Percentiles rank a stretch among this genome's conserved stretches.
These are phyloP conservation scores for Lucilia cuprina DNA, from an alignment of 1,140 invertebrate genomes.

Conservation along the genomic window DNA sequence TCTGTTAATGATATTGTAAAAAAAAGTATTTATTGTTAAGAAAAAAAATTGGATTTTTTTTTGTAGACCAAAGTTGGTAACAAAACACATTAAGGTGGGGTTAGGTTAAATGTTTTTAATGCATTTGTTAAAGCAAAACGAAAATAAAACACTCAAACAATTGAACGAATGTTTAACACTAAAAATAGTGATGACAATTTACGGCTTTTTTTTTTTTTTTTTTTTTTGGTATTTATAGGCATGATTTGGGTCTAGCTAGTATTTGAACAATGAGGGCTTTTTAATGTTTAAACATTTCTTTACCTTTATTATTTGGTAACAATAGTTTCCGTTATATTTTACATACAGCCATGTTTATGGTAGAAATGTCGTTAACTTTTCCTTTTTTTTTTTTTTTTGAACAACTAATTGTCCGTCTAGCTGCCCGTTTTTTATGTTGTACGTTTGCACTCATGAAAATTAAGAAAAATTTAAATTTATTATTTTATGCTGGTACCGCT, in stretches of 20 bases:
- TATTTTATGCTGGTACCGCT: constrained; percentile 29
- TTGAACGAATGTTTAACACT: not conserved
- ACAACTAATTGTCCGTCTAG: not conserved
- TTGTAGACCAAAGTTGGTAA: not conserved
- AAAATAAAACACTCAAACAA: constrained; percentile 5
- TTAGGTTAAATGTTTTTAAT: constrained; percentile 14
- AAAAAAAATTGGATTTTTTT: not conserved
- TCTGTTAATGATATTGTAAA: constrained; percentile 29
- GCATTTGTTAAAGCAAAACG: not conserved
- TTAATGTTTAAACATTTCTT: not conserved
- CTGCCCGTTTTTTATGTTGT: not conserved
- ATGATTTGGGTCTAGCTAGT: not conserved
- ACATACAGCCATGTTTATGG: not conserved
- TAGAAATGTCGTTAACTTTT: not conserved
- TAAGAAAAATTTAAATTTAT: not conserved
- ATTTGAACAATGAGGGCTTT: constrained; percentile 19
- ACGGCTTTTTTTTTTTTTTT: not conserved
- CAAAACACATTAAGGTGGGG: constrained; percentile 13
- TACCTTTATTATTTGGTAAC: not conserved
- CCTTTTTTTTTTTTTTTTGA: not conserved
- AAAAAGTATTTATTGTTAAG: not conserved
- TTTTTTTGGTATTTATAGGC: not conserved
- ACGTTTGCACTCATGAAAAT: not conserved
- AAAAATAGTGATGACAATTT: constrained; percentile 18
- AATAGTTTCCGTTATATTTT: constrained; percentile 24